Evolutionary conservation across 2,888 invertebrate species (phyloP), one percentile per base, ranked within the genome.

Genomic region (Sinopyrophorus schimmeli): DNA sequence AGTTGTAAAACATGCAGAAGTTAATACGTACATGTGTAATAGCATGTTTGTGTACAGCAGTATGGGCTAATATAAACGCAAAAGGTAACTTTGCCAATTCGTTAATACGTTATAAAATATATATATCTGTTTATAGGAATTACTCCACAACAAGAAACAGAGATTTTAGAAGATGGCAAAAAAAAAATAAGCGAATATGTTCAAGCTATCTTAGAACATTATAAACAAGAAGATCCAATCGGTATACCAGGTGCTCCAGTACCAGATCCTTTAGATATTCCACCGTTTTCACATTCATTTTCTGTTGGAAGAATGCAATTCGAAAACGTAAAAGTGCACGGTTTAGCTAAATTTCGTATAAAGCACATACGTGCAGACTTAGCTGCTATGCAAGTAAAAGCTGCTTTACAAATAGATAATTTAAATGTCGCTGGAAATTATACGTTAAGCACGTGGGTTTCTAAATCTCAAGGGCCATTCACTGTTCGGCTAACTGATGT

Each of bases 261-360:
- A 38, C 87, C 88, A 0, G 92, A 92, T 66, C 92, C 93, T 0
- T 83, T 89, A 75, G 74, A 79, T 1, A 83, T 92, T 14, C 90
- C 90, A 0, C 83, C 88, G 57, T 83, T 88, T 74, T 82, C 80
- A 42, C 84, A 87, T 61, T 82, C 84, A 2, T 77, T 90, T 55
- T 83, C 84, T 0, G 77, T 84, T 41, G 81, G 82, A 18, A 84
- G 80, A 5, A 79, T 92, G 69, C 76, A 80, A 58, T 87, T 92
- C 71, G 82, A 79, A 62, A 78, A 87, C 54, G 81, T 86, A 3
- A 79, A 81, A 40, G 80, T 91, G 0, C 79, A 86, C 60, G 92
- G 92, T 1, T 74, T 92, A 44, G 87, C 86, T 55, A 84, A 88
- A 65, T 91, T 92, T 68, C 80, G 85, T 18, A 82, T 93, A 26